Evolutionary conservation across 2,797 vertebrate genomes (phyloP), one percentile per base, ranked within the genome.

Genomic region (Hipposideros larvatus): DNA sequence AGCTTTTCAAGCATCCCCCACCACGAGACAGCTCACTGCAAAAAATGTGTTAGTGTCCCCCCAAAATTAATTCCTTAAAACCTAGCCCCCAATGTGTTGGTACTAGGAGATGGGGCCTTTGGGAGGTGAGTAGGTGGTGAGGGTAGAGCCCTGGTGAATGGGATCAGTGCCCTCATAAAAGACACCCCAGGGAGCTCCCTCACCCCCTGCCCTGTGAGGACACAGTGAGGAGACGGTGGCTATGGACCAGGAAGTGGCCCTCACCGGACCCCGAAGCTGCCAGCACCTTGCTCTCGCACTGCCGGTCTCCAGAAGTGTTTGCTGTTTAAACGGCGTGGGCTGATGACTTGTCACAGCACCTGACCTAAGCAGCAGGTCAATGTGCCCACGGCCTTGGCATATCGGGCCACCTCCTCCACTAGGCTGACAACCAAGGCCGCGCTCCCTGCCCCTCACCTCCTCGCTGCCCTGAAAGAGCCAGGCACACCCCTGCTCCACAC

Each of bases 351-450:
- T 15, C 0, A 28, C 28, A 1, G 21, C 21, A 4, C 34, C 43
- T 8, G 1, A 37, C 16, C 43, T 0, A 8, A 41, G 16, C 46
- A 5, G 16, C 0, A 28, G 43, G 53, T 9, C 46, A 19, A 28
- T 2, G 22, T 5, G 3, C 8, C 0, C 14, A 26, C 0, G 2
- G 5, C 9, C 78, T 28, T 0, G 10, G 37, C 9, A 0, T 13
- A 22, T 31, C 78, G 51, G 19, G 22, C 7, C 0, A 6, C 48
- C 87, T 70, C 43, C 57, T 19, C 46, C 59, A 2, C 4, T 2
- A 51, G 48, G 13, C 14, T 51, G 19, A 43, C 1, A 0, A 10
- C 79, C 11, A 63, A 4, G 5, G 1, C 57, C 7, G 1, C 2
- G 3, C 7, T 19, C 66, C 87, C 10, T 21, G 6, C 41, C 2